Percentiles rank a stretch among this genome's conserved stretches.
Conservation (phyloP, 2,888 invertebrate species). For the Alsophila aescularia region DNA sequence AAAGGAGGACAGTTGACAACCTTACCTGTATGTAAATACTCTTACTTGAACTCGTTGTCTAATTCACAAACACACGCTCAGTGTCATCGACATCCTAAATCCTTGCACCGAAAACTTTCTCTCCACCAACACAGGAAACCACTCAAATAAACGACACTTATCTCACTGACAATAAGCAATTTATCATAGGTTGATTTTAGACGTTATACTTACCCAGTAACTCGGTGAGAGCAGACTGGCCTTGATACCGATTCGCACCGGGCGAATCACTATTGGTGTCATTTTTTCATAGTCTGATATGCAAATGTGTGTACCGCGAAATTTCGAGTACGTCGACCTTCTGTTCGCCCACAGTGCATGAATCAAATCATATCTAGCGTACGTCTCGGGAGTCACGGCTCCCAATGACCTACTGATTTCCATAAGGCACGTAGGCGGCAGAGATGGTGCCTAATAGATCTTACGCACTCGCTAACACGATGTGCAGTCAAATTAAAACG, state of each 20-base stretch:
- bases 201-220: slow-evolving; percentile 83
- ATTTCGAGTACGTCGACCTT: slow-evolving; percentile 81
- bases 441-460: slow-evolving; percentile 45
- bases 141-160: slow-evolving; percentile 77
- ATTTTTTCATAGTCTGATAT: slow-evolving; percentile 78
- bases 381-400: slow-evolving; percentile 53
- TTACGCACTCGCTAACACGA: slow-evolving; percentile 43
- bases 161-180: slow-evolving; percentile 79
- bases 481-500: slow-evolving; percentile 40
- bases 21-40: slow-evolving; percentile 18
- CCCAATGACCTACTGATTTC: slow-evolving; percentile 82
- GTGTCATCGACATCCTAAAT: slow-evolving; percentile 64
- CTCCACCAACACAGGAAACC: slow-evolving; percentile 76
- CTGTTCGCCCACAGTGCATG: slow-evolving; percentile 72
- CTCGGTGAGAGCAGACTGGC: slow-evolving; percentile 75
- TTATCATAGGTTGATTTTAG: slow-evolving; percentile 80
- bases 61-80: slow-evolving; percentile 33
- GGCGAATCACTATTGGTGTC: slow-evolving; percentile 70
- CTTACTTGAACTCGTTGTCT: slow-evolving; percentile 21
- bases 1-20: slow-evolving; percentile 6
- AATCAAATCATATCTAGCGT: slow-evolving; percentile 71
- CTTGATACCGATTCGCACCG: slow-evolving; percentile 80
- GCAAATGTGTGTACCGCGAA: slow-evolving; percentile 80
- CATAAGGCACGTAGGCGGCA: slow-evolving; percentile 71
- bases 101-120: slow-evolving; percentile 71